Evolutionary conservation across 2,888 invertebrate genomes (phyloP), one percentile per base, ranked within the genome.

Genomic region (Protophormia terraenovae): DNA sequence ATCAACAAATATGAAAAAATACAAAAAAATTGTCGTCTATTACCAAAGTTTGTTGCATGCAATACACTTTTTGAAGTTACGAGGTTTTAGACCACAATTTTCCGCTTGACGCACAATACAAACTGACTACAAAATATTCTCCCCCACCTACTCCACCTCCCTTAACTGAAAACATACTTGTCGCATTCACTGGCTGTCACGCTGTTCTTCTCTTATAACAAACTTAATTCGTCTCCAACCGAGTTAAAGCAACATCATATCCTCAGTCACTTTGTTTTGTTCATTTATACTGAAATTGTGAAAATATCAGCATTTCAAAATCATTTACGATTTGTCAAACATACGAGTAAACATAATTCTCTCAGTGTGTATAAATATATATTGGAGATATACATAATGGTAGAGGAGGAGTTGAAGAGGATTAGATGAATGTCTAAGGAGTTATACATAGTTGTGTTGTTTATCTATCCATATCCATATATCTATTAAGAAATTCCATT

Each of bases 31-130:
- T 67, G 19, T 47, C 55, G 27, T 66, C 75, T 72, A 53, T 67
- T 75, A 50, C 35, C 64, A 58, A 50, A 55, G 53, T 64, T 76
- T 81, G 76, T 76, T 62, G 53, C 73, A 62, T 53, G 77, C 73
- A 73, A 81, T 58, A 80, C 22, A 60, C 27, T 55, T 60, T 76
- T 76, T 24, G 45, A 62, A 45, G 76, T 71, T 84, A 69, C 75
- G 77, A 66, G 41, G 32, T 73, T 86, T 77, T 67, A 67, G 72
- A 85, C 86, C 86, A 83, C 87, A 87, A 87, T 86, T 88, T 87
- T 88, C 86, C 87, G 84, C 86, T 87, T 84, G 80, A 86, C 82
- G 87, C 83, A 86, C 82, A 84, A 71, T 29, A 27, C 5, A 41
- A 41, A n/a, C 41, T 41, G 5, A 41, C 35, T 35, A 6, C 10